Evolutionary conservation across 2,113 vertebrate species (phyloP).

Genomic region (Helogale parvula): DNA sequence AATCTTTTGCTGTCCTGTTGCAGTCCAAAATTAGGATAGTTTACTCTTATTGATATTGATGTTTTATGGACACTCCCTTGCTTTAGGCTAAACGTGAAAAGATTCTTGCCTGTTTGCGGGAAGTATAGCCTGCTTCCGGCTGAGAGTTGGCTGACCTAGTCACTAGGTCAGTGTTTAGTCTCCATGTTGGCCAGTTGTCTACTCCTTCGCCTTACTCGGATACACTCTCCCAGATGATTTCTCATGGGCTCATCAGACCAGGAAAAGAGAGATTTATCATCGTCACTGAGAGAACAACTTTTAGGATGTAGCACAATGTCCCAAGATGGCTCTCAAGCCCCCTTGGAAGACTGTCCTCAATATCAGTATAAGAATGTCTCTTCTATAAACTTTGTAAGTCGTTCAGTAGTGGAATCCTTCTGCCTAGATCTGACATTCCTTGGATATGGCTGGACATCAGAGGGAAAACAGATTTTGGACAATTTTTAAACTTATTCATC

Average conservation of each 20-base stretch:
- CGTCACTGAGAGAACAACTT: not conserved
- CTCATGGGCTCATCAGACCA: not conserved
- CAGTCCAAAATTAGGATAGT: not conserved
- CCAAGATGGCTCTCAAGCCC: not conserved
- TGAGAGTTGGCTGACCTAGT: not conserved
- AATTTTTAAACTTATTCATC: not conserved
- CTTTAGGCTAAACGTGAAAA: slow-evolving; percentile 17
- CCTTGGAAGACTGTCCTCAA: not conserved
- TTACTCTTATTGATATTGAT: not conserved
- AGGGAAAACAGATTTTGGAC: slow-evolving; percentile 18
- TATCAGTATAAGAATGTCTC: not conserved
- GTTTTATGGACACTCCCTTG: not conserved
- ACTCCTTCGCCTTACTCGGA: not conserved
- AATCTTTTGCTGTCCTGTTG: not conserved
- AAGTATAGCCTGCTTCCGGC: not conserved
- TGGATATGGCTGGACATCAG: not conserved
- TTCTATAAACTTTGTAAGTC: not conserved
- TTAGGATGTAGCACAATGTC: not conserved
- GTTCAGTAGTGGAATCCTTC: not conserved
- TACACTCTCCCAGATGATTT: not conserved
- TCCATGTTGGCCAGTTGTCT: not conserved
- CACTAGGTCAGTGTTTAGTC: slow-evolving; percentile 19
- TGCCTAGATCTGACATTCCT: not conserved
- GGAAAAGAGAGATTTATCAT: not conserved
- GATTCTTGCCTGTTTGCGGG: not conserved